Evolutionary conservation across 2,888 invertebrate species (phyloP).

Genomic region (Megaustenia siamemsis): DNA sequence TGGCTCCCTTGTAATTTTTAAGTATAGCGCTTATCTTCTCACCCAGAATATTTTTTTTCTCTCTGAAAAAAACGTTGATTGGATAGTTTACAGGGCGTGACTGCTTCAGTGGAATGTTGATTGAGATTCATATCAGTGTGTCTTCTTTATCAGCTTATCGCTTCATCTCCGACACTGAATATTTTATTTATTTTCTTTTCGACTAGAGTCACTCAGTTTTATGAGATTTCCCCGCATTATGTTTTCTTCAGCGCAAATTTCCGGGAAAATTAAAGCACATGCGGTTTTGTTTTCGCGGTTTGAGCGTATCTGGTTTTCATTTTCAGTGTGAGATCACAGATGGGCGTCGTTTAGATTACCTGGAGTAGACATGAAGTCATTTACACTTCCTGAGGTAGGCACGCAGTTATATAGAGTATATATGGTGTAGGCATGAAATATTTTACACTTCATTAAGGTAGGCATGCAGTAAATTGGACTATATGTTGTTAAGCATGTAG

Average conservation of each 20-base stretch:
- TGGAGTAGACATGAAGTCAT: neutral
- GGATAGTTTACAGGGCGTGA: constrained; percentile 18
- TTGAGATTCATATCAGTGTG: neutral
- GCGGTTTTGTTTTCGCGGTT: neutral
- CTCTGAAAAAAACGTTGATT: neutral
- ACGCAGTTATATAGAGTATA: too few species aligned
- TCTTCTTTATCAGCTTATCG: constrained; percentile 14
- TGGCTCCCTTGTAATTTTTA: constrained; percentile 6
- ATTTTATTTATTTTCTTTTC: neutral
- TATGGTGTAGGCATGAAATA: too few species aligned
- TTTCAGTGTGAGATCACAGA: neutral
- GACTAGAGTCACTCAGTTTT: neutral
- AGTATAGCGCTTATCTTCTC: too few species aligned
- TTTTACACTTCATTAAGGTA: too few species aligned
- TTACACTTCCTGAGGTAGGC: too few species aligned
- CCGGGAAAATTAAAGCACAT: neutral
- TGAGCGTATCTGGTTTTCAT: neutral
- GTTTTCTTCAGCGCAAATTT: neutral
- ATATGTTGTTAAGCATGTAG: too few species aligned
- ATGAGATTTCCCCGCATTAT: neutral
- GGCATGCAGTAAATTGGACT: too few species aligned
- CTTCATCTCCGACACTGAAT: neutral
- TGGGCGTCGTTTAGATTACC: neutral
- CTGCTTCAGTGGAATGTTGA: neutral
- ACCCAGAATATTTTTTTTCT: neutral